These are phyloP conservation scores for Rosalia funebris DNA, from an alignment of 2,888 invertebrate species.

Conservation along the genomic window DNA sequence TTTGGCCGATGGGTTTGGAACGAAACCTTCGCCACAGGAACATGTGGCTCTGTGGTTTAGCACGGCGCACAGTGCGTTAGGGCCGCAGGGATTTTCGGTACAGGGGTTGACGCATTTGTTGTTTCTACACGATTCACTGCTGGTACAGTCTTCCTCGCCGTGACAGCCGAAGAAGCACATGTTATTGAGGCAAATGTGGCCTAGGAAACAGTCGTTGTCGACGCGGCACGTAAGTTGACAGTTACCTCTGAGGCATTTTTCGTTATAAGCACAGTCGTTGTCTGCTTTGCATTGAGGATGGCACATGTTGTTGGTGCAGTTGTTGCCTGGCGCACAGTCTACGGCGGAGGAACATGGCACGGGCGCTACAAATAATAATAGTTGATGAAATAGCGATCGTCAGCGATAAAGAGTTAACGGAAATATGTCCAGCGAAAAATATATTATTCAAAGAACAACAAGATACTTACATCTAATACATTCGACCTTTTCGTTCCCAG, in stretches of 20 bases:
- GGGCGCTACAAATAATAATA: conserved; percentile 71
- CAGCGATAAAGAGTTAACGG: too few relatives aligned
- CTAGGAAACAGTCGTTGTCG: conserved; percentile 92
- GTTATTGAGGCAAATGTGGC: conserved; percentile 87
- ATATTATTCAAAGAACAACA: neutral
- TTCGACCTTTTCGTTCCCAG: conserved; percentile 84
- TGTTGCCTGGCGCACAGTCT: conserved; percentile 78
- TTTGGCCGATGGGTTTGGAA: conserved; percentile 88
- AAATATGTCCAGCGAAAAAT: neutral
- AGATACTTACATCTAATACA: conserved; percentile 79
- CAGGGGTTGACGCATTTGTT: conserved; percentile 87
- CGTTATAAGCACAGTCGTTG: conserved; percentile 88
- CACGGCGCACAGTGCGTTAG: conserved; percentile 83
- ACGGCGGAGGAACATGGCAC: conserved; percentile 75
- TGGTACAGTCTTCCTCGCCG: conserved; percentile 87
- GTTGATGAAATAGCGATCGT: too few relatives aligned
- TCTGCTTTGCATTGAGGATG: conserved; percentile 79
- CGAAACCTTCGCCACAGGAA: conserved; percentile 80
- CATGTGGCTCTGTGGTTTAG: conserved; percentile 84
- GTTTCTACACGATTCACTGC: conserved; percentile 82
- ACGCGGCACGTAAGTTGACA: conserved; percentile 91
- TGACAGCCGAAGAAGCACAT: conserved; percentile 89
- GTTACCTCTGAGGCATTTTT: conserved; percentile 84
- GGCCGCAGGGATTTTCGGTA: conserved; percentile 80
- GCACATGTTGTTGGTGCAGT: conserved; percentile 86